Evolutionary conservation across 2,797 vertebrate species (phyloP), one percentile per base, ranked within the genome.

Genomic region (Babyrousa celebensis): DNA sequence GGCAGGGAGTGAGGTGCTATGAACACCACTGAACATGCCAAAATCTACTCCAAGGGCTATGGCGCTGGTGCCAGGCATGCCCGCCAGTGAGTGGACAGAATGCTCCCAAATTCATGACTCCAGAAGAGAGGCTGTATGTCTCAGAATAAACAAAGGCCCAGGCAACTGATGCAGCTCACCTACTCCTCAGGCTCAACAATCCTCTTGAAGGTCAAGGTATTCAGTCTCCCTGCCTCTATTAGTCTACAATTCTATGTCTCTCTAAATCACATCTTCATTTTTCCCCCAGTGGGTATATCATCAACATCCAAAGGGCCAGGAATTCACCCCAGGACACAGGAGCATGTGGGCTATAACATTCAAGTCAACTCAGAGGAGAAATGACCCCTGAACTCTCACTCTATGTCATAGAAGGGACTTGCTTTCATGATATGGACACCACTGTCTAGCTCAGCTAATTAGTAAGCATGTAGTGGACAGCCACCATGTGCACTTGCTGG

Each of bases 101-200:
- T 32, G 52, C 78, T 95, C 83, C 89, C 85, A 67, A 83, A 90
- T 58, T 63, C 86, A 68, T 1, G 0, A 67, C 52, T 93, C 63
- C 54, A 11, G 32, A 62, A 48, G 77, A 0, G 1, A 93, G 89
- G 60, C 29, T 89, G 40, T 65, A 77, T 86, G 17, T 74, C 85
- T 89, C 60, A 4, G 67, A 82, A 68, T 70, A 78, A 82, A 83
- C 78, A 97, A 79, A 96, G 12, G 23, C 15, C 91, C 58, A 36
- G 60, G 23, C 48, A 68, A 70, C 48, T 16, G 8, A 58, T 10
- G 58, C 10, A 48, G 60, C 62, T 85, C 63, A 67, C 58, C 36
- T n/a, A 15, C 21, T 54, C 85, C 78, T 68, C 10, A 3, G 17
- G 60, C 23, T 71, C 12, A 36, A 12, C 48, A 52, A 17, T 25